Base-by-base conservation (phyloP, 1,140 invertebrate genomes). In the Plectrocnemia conspersa region DNA sequence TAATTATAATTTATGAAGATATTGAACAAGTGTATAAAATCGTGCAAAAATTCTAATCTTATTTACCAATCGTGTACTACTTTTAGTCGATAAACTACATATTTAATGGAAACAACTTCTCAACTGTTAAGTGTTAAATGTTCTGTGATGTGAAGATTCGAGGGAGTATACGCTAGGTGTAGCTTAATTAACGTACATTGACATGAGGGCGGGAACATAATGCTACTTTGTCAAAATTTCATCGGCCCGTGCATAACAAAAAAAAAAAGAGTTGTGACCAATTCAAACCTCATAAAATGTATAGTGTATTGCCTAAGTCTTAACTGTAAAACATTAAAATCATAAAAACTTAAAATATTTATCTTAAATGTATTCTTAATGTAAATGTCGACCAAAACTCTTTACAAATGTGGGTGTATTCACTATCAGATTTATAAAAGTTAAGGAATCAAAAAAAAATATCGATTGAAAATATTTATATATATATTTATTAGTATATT, bases 151-250 rank as follows among this genome's bases (percentile, higher is more conserved):
- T 56, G 49, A 54, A 53, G 54, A 49, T 45, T 29, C 24, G 49
- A 49, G 50, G 58, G 54, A 60, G 58, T 60, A 60, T 60, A 60
- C 58, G 58, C 58, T 60, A 60, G 58, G 54, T 60, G 52, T 60
- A 60, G 49, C 54, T 46, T 60, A 60, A 54, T 45, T 55, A 32
- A 55, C 48, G 33, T 54, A 52, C 47, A 44, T 47, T 44, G 40
- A 19, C 23, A 6, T 21, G 52, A 58, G 50, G 45, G 40, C 41
- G 44, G 18, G 32, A 23, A 59, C 41, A 27, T 50, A 45, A 50
- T 24, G 9, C n/a, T n/a, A n/a, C 23, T 16, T 21, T 16, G 11
- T 24, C 13, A 50, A 21, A 49, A 36, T 7, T 13, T 18, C 21
- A 15, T 10, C 10, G 16, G 21, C 10, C 11, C 9, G n/a, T 18